Conservation (phyloP, 2,797 vertebrate genomes). For the Buceros bicornis region DNA sequence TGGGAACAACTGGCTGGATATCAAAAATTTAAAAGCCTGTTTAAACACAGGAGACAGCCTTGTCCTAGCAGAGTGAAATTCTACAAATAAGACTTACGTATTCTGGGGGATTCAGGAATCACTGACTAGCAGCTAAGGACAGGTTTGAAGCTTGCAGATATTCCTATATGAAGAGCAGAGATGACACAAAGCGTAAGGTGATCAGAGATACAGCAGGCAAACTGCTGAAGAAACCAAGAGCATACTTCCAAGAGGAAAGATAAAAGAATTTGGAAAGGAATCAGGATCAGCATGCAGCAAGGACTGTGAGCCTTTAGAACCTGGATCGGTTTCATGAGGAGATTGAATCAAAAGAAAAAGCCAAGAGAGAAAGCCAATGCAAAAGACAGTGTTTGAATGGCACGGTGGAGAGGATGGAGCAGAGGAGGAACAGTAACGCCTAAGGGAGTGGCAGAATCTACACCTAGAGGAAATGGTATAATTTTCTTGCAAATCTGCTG, state of each 20-base stretch:
- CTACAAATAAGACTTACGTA: background rate
- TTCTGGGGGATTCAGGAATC: background rate
- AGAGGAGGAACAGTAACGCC: background rate
- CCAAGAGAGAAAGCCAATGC: background rate
- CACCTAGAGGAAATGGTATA: background rate
- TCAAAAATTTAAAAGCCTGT: background rate
- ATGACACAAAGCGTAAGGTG: background rate
- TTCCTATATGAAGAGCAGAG: background rate
- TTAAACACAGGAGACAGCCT: background rate
- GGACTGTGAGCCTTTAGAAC: background rate
- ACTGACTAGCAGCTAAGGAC: background rate
- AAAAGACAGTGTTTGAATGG: background rate
- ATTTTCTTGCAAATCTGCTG: background rate
- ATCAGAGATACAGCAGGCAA: background rate
- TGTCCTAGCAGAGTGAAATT: background rate
- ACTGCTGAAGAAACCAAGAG: background rate
- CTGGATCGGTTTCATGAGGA: background rate
- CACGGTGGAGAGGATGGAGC: background rate
- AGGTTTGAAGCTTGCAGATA: background rate
- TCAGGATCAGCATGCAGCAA: background rate
- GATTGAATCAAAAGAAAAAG: background rate
- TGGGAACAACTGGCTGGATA: background rate
- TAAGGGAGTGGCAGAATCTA: background rate
- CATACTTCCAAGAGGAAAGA: background rate
- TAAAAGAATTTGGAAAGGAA: background rate